Evolutionary conservation across 1,140 invertebrate genomes (phyloP), one percentile per base, ranked within the genome.

Genomic region (Philotrypesis tridentata): DNA sequence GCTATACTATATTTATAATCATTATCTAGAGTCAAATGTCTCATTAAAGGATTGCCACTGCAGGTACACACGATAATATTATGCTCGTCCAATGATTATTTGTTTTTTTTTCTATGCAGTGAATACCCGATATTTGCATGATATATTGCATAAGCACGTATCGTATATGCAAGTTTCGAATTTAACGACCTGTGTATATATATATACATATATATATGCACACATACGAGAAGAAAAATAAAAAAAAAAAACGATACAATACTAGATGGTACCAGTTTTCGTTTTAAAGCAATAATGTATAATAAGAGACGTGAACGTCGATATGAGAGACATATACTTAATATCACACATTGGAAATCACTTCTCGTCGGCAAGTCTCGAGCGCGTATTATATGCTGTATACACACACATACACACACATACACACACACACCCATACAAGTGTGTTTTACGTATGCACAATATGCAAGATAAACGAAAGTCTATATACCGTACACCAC

Each of bases 341-440:
- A 65, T 65, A 65, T 65, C 61, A 65, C 61, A 65, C 61, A 27
- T 65, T 65, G 61, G 14, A 65, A 70, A 70, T 70, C 67, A 70
- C 67, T 70, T 29, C 12, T 70, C 31, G 67, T 17, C 67, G 67
- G 67, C 67, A 70, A 70, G 67, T 70, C 25, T 70, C 48, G 33
- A 37, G 3, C 33, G 48, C 48, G 21, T 55, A 55, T 55, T 21
- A 17, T 55, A 48, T 55, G 17, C 7, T 21, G 17, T 55, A 55
- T n/a, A n/a, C 48, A 55, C 17, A 55, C 33, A 37, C 33, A 9
- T 9, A 37, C 9, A 37, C 9, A 37, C 9, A 37, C 9, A 5
- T 37, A 9, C 9, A 37, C 3, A 37, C 9, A 37, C 9, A 37
- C 9, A 37, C 9, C 4, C 33, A 37, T 37, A 37, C 9, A 37